Evolutionary conservation across 2,888 invertebrate genomes (phyloP), one percentile per base, ranked within the genome.

Genomic region (Nomada ruficornis): DNA sequence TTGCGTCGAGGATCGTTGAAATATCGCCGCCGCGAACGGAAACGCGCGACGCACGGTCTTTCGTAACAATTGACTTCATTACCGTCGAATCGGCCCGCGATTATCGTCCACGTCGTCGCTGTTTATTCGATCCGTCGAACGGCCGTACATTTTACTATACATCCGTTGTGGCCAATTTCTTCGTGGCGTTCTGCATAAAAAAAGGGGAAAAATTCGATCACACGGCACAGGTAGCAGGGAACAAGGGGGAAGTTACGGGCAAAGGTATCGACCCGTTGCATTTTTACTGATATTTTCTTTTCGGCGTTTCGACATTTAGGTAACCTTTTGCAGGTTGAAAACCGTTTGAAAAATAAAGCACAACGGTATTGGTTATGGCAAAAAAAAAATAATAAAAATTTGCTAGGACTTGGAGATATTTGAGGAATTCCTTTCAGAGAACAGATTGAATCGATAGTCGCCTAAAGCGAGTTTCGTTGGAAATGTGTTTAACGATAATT

Each of bases 1-100:
- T 77, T 78, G 80, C 78, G 62, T 72, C 65, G 36, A 78, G 64
- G 15, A 78, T 72, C 72, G 78, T 80, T 72, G 78, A 78, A 80
- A 80, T 67, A 72, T 65, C 65, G 71, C 60, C 65, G 71, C 64
- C 36, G 44, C 47, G 64, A n/a, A 52, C 64, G 77, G 57, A 47
- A 69, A 63, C 77, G 23, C 44, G 44, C 36, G 63, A 60, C 65
- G 55, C 60, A 55, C 42, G 26, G 60, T 13, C 26, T 65, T 55
- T 60, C 47, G 20, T 60, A 72, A 72, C 71, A 78, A 80, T 77
- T 80, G 78, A 78, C 65, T 80, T 62, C 60, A 65, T 70, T 77
- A 62, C 47, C 65, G 26, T 47, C 50, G 36, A 65, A 71, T 65
- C 63, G 42, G 20, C 26, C 18, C 23, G 4, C 29, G 77, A 23